A percentile compares a stretch with the other conserved stretches of the same genome.
Evolutionary conservation across 1,140 invertebrate species (phyloP).

Genomic region (Pseudomyrmex gracilis): DNA sequence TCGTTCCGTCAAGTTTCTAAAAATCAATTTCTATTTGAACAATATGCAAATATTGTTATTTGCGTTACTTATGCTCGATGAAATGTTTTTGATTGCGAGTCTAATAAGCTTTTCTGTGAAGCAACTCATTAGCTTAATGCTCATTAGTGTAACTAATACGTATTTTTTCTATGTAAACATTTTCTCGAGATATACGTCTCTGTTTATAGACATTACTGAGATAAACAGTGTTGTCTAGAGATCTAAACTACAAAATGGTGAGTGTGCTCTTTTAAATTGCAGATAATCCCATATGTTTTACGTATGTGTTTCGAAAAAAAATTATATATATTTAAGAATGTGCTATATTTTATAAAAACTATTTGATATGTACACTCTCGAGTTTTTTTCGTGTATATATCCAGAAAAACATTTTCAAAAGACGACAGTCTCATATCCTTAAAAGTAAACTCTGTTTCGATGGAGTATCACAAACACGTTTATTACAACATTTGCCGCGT

Average conservation of each 20-base stretch:
- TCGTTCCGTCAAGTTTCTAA: not conserved
- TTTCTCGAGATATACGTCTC: not conserved
- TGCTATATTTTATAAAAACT: no score
- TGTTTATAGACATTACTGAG: not conserved
- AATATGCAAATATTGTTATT: conserved; percentile 39
- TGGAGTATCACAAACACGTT: no score
- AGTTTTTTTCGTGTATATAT: no score
- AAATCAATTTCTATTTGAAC: conserved; percentile 5
- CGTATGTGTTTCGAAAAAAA: no score
- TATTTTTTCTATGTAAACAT: not conserved
- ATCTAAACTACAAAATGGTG: not conserved
- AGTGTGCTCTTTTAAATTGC: no score
- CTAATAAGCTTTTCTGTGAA: conserved; percentile 1
- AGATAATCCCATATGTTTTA: no score
- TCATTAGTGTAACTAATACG: conserved; percentile 22
- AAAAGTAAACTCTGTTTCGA: no score
- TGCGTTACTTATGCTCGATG: not conserved
- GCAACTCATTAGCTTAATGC: conserved; percentile 59
- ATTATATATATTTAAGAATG: no score
- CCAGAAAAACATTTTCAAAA: no score
- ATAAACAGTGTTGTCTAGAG: not conserved
- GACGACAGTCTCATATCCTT: no score
- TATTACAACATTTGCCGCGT: no score
- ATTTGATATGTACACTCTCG: no score
- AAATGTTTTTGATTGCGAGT: conserved; percentile 21